Evolutionary conservation across 2,888 invertebrate genomes (phyloP).

Genomic region (Sinhomidia bicolor): DNA sequence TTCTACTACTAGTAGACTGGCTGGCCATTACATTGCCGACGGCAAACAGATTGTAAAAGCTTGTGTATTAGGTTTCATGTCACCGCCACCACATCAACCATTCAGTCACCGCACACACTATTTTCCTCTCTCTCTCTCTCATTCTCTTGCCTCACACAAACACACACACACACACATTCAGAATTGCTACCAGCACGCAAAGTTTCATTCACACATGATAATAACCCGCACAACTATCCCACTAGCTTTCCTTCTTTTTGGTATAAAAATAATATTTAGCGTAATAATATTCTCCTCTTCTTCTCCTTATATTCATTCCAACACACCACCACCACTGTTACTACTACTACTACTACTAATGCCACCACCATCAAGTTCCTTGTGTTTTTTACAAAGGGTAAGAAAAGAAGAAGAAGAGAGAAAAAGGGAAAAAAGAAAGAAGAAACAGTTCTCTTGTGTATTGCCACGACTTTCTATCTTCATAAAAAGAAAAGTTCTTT

Average conservation of each 20-base stretch:
- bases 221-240: conserved; percentile 22
- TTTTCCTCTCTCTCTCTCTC: not conserved
- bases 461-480: not conserved
- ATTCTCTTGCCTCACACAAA: not conserved
- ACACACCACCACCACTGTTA: not conserved
- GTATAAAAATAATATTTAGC: not conserved
- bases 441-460: conserved; percentile 7
- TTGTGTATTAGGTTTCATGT: conserved; percentile 59
- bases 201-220: conserved; percentile 66
- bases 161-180: not conserved
- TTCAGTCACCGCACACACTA: conserved; percentile 53
- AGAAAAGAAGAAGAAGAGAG: not conserved
- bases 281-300: not conserved
- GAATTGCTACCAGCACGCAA: conserved; percentile 59
- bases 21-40: not conserved
- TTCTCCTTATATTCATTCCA: not conserved
- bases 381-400: conserved; percentile 11
- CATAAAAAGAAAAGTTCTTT: not conserved
- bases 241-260: conserved; percentile 34
- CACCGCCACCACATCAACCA: conserved; percentile 51
- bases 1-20: not conserved
- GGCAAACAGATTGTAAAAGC: conserved; percentile 22
- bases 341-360: too few relatives aligned
- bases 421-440: not conserved
- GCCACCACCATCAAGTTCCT: too few relatives aligned